Evolutionary conservation across 2,113 vertebrate genomes (phyloP).

Genomic region (Clarias magur): DNA sequence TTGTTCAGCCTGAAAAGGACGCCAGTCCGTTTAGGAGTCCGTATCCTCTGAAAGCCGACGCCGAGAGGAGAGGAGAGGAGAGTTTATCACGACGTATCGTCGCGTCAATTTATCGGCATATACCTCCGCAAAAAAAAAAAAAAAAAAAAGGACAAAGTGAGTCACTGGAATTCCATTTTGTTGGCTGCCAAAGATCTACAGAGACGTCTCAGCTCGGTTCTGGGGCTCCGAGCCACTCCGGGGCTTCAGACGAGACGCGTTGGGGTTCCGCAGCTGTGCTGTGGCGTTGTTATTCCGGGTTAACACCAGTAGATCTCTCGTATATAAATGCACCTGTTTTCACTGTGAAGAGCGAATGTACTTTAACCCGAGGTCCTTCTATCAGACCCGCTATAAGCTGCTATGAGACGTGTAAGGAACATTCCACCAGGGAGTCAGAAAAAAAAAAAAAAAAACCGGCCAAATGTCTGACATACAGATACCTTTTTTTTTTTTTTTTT

Average conservation of each 20-base stretch:
- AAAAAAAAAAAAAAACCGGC: conserved; percentile 60
- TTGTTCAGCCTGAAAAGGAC: neutral
- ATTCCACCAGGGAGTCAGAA: conserved; percentile 86
- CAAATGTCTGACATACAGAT: conserved; percentile 61
- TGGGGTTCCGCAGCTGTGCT: conserved; percentile 89
- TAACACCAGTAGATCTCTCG: conserved; percentile 84
- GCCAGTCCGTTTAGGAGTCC: no score
- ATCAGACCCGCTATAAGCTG: conserved; percentile 90
- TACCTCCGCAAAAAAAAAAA: conserved; percentile 15
- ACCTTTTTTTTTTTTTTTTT: conserved; percentile 54
- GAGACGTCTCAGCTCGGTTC: conserved; percentile 31
- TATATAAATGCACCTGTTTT: conserved; percentile 84
- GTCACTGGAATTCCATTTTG: conserved; percentile 86
- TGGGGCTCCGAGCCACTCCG: neutral
- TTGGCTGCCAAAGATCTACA: conserved; percentile 93
- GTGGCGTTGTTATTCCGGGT: conserved; percentile 75
- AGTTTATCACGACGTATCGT: neutral
- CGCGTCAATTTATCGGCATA: neutral
- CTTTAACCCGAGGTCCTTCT: conserved; percentile 78
- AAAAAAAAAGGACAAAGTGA: conserved; percentile 63
- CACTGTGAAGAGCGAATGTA: conserved; percentile 98
- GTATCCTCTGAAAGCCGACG: neutral
- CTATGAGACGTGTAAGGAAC: conserved; percentile 89
- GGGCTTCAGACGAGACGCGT: conserved; percentile 64
- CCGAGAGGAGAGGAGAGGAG: neutral